Evolutionary conservation across 2,113 vertebrate species (phyloP).

Genomic region (Synodontis membranacea): DNA sequence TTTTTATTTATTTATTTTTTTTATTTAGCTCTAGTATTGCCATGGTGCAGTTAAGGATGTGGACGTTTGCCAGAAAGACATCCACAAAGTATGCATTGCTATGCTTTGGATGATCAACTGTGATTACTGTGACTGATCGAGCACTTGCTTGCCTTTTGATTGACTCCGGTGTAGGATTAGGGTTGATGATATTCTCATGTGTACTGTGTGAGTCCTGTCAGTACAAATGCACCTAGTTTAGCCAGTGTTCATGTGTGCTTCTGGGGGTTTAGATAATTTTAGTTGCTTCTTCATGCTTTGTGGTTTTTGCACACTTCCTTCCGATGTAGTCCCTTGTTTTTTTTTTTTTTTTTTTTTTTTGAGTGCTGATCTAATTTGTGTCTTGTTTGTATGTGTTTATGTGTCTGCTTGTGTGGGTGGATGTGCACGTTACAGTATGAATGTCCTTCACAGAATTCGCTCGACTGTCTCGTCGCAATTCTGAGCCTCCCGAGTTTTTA

Average conservation of each 20-base stretch:
- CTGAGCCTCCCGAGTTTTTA: not conserved
- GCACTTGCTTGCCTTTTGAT: not conserved
- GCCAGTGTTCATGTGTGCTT: conserved; percentile 18
- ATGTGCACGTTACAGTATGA: conserved; percentile 2
- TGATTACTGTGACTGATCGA: not conserved
- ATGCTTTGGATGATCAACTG: not conserved
- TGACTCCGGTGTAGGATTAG: not conserved
- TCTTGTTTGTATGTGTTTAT: conserved; percentile 26
- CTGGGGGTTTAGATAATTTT: conserved; percentile 49
- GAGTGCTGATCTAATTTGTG: conserved; percentile 44
- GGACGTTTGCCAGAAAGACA: not conserved
- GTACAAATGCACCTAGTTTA: not conserved
- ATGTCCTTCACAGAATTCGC: conserved; percentile 17
- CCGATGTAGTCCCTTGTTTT: conserved; percentile 48
- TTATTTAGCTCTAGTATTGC: not conserved
- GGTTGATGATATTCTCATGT: conserved; percentile 8
- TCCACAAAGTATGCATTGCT: not conserved
- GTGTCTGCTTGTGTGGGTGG: conserved; percentile 7
- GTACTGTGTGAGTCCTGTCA: not conserved
- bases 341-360: conserved; percentile 31
- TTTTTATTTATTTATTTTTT: no score
- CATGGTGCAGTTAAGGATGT: not conserved
- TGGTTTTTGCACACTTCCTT: conserved; percentile 75
- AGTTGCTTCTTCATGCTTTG: conserved; percentile 64
- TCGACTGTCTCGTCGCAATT: not conserved